Conservation (phyloP, 2,888 invertebrate genomes). For the Melolontha melolontha region DNA sequence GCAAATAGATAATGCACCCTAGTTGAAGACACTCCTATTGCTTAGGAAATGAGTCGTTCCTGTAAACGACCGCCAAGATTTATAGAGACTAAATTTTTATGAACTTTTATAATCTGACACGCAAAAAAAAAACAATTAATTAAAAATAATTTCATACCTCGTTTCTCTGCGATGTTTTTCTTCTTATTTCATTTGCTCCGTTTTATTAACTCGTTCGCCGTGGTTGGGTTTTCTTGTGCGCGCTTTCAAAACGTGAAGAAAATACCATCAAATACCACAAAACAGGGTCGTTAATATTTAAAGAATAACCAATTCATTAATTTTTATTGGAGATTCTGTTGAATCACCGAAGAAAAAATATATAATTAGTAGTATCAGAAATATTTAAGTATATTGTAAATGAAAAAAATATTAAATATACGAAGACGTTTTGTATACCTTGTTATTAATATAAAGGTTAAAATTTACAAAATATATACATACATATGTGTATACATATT, state of each 20-base stretch:
- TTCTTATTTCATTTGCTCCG: neutral
- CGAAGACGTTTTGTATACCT: too few species aligned
- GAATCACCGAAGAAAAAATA: conserved; percentile 18
- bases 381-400: conserved; percentile 4
- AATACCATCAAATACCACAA: conserved; percentile 26
- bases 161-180: conserved; percentile 1
- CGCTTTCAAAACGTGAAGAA: conserved; percentile 15
- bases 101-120: conserved; percentile 11
- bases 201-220: conserved; percentile 24
- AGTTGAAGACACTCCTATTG: too few species aligned
- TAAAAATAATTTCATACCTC: conserved; percentile 31
- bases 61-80: neutral
- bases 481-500: too few species aligned
- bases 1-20: too few species aligned
- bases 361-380: conserved; percentile 17
- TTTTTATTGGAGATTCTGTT: conserved; percentile 41
- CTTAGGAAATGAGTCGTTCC: neutral
- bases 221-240: neutral
- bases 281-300: conserved; percentile 37
- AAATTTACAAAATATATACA: too few species aligned
- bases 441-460: too few species aligned
- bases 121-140: conserved; percentile 24
- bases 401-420: neutral
- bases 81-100: conserved; percentile 18
- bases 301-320: conserved; percentile 44